phyloP scores from a whole-genome alignment of 2,797 vertebrate genomes.

The Myotis vivesi region DNA sequence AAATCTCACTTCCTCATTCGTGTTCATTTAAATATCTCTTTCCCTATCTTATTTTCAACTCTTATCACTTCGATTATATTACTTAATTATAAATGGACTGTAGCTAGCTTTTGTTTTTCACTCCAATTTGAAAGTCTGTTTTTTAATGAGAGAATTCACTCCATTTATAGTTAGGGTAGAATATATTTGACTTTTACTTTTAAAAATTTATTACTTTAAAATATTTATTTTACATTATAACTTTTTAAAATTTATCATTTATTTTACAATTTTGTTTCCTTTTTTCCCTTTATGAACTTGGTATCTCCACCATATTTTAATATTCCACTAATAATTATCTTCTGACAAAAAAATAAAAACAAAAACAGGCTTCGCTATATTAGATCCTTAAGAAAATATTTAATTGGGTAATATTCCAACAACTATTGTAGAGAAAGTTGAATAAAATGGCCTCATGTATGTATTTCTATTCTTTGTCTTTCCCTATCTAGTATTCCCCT shows the following conservation, averaged over 20 bases:
- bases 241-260: neutral
- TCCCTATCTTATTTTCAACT: neutral
- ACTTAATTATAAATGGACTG: conserved; percentile 8
- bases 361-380: neutral
- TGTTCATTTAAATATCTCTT: conserved; percentile 14
- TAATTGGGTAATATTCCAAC: neutral
- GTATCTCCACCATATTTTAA: neutral
- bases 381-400: neutral
- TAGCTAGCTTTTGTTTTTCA: conserved; percentile 28
- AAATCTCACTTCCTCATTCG: neutral
- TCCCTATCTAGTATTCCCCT: neutral
- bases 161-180: neutral
- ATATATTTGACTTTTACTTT: neutral
- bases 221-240: neutral
- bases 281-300: neutral
- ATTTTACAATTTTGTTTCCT: neutral
- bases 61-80: neutral
- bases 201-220: neutral
- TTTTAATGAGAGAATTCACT: neutral
- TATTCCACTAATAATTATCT: neutral
- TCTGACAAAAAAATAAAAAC: conserved; percentile 22
- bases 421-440: neutral
- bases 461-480: neutral
- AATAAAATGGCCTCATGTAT: neutral
- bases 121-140: neutral